Evolutionary conservation across 1,140 invertebrate species (phyloP), one percentile per base, ranked within the genome.

Genomic region (Danaus melanippus): DNA sequence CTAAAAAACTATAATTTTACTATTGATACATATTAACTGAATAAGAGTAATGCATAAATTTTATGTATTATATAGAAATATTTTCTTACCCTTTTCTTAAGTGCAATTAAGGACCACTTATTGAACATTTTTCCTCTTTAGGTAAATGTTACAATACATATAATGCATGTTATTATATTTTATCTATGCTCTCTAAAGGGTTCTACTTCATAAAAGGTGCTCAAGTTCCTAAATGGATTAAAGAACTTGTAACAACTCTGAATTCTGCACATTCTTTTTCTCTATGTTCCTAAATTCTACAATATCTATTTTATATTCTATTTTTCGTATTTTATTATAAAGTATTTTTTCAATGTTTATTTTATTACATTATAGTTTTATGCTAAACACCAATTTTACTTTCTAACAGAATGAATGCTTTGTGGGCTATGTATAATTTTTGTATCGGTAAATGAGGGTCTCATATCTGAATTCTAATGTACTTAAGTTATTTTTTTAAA

Each of bases 1-100:
- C 44, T 50, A 56, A 55, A 55, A 56, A 52, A 56, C 49, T 44
- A 12, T 45, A 44, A 43, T 52, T 56, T 55, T 52, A 50, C 52
- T 43, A 46, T 32, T 32, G 21, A 32, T 32, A 32, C 21, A 32
- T 32, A 32, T 32, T 32, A 32, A 32, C 7, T 32, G 21, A 32
- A 32, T 32, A 52, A 52, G 40, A 48, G 12, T 55, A 12, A 42
- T 50, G 42, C 15, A 56, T 12, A 46, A 42, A 17, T 17, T 44
- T 8, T 49, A 50, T 51, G 43, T 57, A 47, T 46, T 51, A 12
- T 44, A 52, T 46, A 56, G 17, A 50, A 21, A 46, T 57, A 57
- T 57, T 57, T 56, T 56, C 42, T 57, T 50, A 44, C 10, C 12
- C 21, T 15, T 51, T 46, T 51, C 55, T 57, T 51, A 15, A 51